Base-by-base conservation (phyloP, 2,113 vertebrate genomes). In the Centrocercus urophasianus region DNA sequence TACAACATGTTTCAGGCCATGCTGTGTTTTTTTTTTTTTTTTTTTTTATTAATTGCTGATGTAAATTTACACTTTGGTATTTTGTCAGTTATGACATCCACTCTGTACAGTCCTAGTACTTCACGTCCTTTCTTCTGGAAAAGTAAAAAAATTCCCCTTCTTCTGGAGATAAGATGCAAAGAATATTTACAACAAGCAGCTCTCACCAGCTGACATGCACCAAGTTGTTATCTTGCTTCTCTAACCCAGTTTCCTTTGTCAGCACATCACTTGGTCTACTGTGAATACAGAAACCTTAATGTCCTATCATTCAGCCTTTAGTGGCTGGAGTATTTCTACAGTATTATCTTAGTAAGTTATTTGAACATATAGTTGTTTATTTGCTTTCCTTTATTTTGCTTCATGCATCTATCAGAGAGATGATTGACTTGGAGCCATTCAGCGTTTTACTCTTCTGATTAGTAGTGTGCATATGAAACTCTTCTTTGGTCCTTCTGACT, bases 101-200 rank as follows among this genome's bases (percentile, higher is more conserved):
- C 16, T 75, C 67, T 71, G 7, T 14, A 21, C 22, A 70, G 50
- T 57, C 67, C 61, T 20, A 75, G 13, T 21, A 48, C 19, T 45
- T 91, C 40, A 7, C 27, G 14, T 30, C 8, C 67, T 88, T 88
- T 64, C 52, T 75, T 73, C n/a, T 79, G 34, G 34, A 86, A 91
- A 94, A 93, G 22, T 12, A 2, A 24, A 43, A 24, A 60, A 52
- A 63, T 27, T 8, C 11, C 1, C 16, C 3, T 15, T 67, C 32
- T 88, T 81, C 67, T 81, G 27, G 64, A 93, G 82, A 70, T 54
- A 77, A 89, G 71, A 72, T 83, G 52, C 71, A 75, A 89, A 87
- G 73, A 43, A 28, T 60, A 38, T 81, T 85, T 89, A 38, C 32
- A 61, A 73, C 52, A 83, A 91, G 11, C 25, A 70, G 57, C 48